Evolutionary conservation across 2,113 vertebrate genomes (phyloP).

Genomic region (Ciconia maguari): DNA sequence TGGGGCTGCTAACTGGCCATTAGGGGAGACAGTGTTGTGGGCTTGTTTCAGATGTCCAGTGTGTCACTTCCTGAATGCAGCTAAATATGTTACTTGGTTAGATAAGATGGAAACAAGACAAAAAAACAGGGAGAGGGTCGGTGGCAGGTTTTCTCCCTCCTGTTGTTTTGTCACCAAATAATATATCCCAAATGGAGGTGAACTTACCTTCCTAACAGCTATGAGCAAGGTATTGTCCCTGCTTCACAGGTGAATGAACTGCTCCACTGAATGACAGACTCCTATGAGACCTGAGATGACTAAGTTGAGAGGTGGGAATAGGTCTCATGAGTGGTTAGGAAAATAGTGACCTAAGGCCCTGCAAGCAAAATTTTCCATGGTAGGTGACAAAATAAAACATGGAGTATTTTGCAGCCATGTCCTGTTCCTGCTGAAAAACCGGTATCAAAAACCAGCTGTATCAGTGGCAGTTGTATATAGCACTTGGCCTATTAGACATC

Average conservation of each 20-base stretch:
- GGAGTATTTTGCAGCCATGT: not conserved
- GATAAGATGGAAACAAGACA: not conserved
- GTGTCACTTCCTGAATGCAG: not conserved
- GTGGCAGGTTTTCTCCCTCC: not conserved
- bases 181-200: not conserved
- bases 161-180: not conserved
- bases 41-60: not conserved
- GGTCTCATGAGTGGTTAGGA: not conserved
- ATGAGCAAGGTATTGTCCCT: not conserved
- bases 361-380: not conserved
- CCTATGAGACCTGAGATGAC: not conserved
- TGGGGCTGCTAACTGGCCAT: not conserved
- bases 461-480: not conserved
- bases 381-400: not conserved
- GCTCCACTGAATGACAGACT: not conserved
- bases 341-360: not conserved
- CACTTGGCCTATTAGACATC: not conserved
- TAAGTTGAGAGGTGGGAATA: not conserved
- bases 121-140: fast-evolving
- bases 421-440: not conserved
- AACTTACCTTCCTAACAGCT: not conserved
- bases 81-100: not conserved
- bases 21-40: not conserved
- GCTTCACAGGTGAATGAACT: not conserved
- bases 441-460: not conserved